Base-by-base conservation (phyloP, 1,140 invertebrate species). In the Drosophila punjabiensis region DNA sequence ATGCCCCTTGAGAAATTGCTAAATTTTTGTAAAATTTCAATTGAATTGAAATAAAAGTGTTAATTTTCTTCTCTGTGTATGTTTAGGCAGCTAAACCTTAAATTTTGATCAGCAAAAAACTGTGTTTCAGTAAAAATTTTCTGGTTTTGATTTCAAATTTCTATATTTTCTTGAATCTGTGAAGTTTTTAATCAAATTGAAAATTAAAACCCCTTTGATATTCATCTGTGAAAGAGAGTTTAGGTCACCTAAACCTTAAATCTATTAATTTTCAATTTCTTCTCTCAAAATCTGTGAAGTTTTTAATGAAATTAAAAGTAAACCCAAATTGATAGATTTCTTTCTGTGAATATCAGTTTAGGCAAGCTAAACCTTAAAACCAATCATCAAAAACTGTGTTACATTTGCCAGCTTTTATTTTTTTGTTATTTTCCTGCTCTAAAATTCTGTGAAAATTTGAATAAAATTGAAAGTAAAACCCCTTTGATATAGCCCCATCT, bases 21-120 rank as follows among this genome's bases (percentile, higher is more conserved):
- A 20, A 76, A 63, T 55, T 69, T 48, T 68, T 30, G 28, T 32
- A 5, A 35, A 55, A 14, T 35, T 55, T 45, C 37, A 52, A 78
- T 78, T 18, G n/a, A 79, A 69, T 61, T 45, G 37, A 76, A 61
- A 76, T 35, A 11, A 67, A 67, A 77, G 45, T 35, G 52, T 5
- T 13, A 14, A 53, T 20, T 48, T 32, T 8, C n/a, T 30, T 48
- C 43, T 80, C 60, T 81, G 73, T 77, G 48, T 37, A 56, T 61
- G 62, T 67, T 67, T 58, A 45, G 55, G 37, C 32, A 24, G n/a
- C 32, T 52, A 43, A 81, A 81, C 65, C 45, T 35, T 24, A 55
- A 65, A 56, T 37, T 56, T 56, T 20, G 1, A 53, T 13, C 30
- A 53, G 30, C 30, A 7, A 18, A 52, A 63, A 64, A 37, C 28